These are phyloP conservation scores for Pterophyllum scalare DNA, from an alignment of 2,113 vertebrate species.

Conservation along the genomic window DNA sequence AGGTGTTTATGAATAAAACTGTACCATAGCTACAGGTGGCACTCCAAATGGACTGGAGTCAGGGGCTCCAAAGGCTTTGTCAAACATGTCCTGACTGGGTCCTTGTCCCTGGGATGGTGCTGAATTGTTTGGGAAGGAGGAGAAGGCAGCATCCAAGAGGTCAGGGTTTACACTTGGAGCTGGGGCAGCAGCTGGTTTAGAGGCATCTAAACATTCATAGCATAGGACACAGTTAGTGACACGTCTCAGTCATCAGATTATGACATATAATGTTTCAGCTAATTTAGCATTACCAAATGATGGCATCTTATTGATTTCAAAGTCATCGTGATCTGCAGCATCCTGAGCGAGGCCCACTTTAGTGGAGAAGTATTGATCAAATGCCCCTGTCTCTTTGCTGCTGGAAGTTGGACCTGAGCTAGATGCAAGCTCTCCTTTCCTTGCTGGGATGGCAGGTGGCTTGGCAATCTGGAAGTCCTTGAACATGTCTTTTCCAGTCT, in stretches of 20 bases:
- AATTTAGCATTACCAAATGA: constrained; percentile 74
- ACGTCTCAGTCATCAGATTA: background rate
- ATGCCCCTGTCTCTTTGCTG: constrained; percentile 72
- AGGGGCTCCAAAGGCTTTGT: constrained; percentile 83
- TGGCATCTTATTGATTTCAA: constrained; percentile 82
- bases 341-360: constrained; percentile 84
- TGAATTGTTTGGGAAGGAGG: constrained; percentile 31
- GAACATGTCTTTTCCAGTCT: constrained; percentile 94
- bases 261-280: background rate
- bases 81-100: constrained; percentile 75
- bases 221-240: background rate
- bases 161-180: constrained; percentile 39
- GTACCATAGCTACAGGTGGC: constrained; percentile 78
- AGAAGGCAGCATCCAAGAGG: constrained; percentile 69
- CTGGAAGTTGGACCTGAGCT: constrained; percentile 49
- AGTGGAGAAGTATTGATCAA: constrained; percentile 84
- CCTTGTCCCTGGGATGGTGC: constrained; percentile 35
- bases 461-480: constrained; percentile 93
- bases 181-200: constrained; percentile 68
- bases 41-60: constrained; percentile 73
- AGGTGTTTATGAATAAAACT: background rate
- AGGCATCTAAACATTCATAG: constrained; percentile 69
- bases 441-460: constrained; percentile 87
- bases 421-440: constrained; percentile 82
- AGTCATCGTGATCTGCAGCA: constrained; percentile 81